Evolutionary conservation across 92 coral and sea anemone genomes (phyloP).

Genomic region (Zoanthus sansibaricus): DNA sequence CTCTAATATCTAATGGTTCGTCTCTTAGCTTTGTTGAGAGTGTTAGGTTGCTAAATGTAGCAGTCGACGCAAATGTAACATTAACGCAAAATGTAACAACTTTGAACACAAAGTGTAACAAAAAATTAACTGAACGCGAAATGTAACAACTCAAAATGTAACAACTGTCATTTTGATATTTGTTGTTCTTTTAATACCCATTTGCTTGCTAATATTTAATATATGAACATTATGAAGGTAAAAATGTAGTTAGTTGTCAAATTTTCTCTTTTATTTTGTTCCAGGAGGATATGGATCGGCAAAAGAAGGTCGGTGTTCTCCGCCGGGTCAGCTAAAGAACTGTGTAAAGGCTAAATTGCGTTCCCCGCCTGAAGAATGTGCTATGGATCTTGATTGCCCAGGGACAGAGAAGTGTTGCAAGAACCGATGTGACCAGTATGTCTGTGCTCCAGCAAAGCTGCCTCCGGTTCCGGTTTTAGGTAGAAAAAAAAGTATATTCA

Average conservation of each 20-base stretch:
- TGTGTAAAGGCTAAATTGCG: constrained; percentile 35
- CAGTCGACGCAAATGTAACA: no score
- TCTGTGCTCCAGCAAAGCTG: constrained; percentile 56
- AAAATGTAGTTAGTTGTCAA: background rate
- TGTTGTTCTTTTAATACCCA: no score
- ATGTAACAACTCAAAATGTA: no score
- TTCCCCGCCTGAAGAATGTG: constrained; percentile 22
- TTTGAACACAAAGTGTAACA: no score
- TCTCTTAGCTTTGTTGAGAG: no score
- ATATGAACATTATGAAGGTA: background rate
- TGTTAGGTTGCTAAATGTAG: no score
- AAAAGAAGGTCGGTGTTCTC: constrained; percentile 80
- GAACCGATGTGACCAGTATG: constrained; percentile 60
- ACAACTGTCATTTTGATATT: no score
- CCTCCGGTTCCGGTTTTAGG: constrained; percentile 58
- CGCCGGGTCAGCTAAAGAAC: constrained; percentile 32
- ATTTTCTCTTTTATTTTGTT: background rate
- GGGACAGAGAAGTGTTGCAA: constrained; percentile 63
- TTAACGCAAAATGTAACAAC: no score
- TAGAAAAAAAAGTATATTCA: background rate
- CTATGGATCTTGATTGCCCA: constrained; percentile 58
- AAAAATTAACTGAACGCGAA: no score
- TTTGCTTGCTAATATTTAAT: no score
- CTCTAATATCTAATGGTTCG: no score
- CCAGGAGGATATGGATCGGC: constrained; percentile 71